phyloP scores from a whole-genome alignment of 2,888 invertebrate species.

The Piscicola geometra region DNA sequence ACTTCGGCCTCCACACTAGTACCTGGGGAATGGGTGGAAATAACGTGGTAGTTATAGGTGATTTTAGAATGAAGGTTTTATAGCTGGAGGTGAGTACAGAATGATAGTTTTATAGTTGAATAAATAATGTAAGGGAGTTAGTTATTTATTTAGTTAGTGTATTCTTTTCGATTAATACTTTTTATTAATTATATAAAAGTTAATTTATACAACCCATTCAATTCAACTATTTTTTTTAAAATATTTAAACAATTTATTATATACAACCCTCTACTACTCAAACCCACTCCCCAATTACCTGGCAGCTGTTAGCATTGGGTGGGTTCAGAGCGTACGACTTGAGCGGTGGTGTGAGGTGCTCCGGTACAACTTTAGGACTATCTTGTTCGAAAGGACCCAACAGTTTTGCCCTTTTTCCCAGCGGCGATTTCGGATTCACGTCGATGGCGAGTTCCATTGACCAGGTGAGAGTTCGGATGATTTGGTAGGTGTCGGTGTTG shows the following conservation, averaged over 20 bases:
- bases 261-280: background rate
- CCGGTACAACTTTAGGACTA: constrained; percentile 36
- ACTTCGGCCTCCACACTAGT: constrained; percentile 52
- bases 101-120: too few relatives aligned
- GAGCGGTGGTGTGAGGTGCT: constrained; percentile 7
- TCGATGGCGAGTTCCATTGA: constrained; percentile 53
- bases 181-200: too few relatives aligned
- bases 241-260: too few relatives aligned
- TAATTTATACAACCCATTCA: too few relatives aligned
- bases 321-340: constrained; percentile 37
- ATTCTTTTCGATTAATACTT: too few relatives aligned
- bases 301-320: constrained; percentile 41
- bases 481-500: constrained; percentile 50
- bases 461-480: constrained; percentile 52
- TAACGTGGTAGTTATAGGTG: background rate
- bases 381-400: constrained; percentile 42
- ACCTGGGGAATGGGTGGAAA: constrained; percentile 40
- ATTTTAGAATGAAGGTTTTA: too few relatives aligned
- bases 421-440: constrained; percentile 50
- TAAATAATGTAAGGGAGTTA: too few relatives aligned
- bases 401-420: constrained; percentile 50
- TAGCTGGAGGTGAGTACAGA: too few relatives aligned
- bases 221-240: too few relatives aligned
- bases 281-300: constrained; percentile 11
- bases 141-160: too few relatives aligned